A percentile compares a stretch with the other conserved stretches of the same genome.
Evolutionary conservation across 2,888 invertebrate genomes (phyloP).

Genomic region (Parascotia fuliginaria): DNA sequence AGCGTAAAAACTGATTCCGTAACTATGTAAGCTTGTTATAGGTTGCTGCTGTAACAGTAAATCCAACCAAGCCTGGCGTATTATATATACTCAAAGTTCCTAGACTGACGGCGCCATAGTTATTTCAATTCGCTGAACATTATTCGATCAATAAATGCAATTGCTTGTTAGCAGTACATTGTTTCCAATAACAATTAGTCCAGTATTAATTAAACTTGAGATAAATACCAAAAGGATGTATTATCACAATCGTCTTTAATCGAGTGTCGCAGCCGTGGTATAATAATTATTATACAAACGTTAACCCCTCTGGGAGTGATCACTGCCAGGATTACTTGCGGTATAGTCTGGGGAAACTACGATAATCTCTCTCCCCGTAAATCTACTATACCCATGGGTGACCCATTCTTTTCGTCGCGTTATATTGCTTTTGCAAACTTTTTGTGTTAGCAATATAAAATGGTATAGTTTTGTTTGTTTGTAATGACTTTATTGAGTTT

Average conservation of each 20-base stretch:
- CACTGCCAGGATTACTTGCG: slow-evolving; percentile 54
- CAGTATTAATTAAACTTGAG: slow-evolving; percentile 35
- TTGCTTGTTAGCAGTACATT: neutral
- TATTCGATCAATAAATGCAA: neutral
- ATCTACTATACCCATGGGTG: slow-evolving; percentile 43
- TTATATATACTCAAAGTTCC: too few relatives aligned
- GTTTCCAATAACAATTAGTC: slow-evolving; percentile 1
- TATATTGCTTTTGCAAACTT: slow-evolving; percentile 39
- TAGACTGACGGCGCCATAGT: too few relatives aligned
- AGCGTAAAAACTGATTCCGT: too few relatives aligned
- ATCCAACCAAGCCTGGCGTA: too few relatives aligned
- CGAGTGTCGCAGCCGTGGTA: slow-evolving; percentile 43
- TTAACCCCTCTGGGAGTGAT: slow-evolving; percentile 49
- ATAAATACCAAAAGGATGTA: slow-evolving; percentile 37
- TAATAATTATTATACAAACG: slow-evolving; percentile 62
- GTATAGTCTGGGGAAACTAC: slow-evolving; percentile 45
- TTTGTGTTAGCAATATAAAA: slow-evolving; percentile 23
- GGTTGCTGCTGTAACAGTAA: too few relatives aligned
- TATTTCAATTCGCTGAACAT: neutral
- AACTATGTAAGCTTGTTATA: too few relatives aligned
- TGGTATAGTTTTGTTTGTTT: slow-evolving; percentile 23
- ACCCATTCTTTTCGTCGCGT: slow-evolving; percentile 39
- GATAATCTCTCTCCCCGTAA: slow-evolving; percentile 47
- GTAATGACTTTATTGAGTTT: slow-evolving; percentile 1
- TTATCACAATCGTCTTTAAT: slow-evolving; percentile 48